Evolutionary conservation across 2,113 vertebrate genomes (phyloP).

Genomic region (Triplophysa dalaica): DNA sequence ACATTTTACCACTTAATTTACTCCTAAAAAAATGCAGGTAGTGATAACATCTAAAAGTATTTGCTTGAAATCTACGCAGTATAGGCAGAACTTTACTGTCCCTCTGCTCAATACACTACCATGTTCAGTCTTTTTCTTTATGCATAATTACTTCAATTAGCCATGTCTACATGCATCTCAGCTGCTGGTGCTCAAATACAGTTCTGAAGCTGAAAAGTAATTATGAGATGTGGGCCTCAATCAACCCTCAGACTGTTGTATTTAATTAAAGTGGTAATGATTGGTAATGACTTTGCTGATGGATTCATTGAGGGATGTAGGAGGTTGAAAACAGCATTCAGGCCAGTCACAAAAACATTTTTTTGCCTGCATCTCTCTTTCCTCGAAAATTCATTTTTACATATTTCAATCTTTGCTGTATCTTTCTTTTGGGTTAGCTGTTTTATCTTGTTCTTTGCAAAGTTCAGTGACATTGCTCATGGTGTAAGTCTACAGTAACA

Average conservation of each 20-base stretch:
- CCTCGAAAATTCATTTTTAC: not conserved
- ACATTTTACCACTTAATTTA: too few species aligned
- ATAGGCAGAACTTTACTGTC: not conserved
- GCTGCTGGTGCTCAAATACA: slow-evolving; percentile 23
- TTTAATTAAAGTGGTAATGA: slow-evolving; percentile 57
- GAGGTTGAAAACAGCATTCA: slow-evolving; percentile 22
- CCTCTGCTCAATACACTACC: not conserved
- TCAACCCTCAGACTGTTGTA: slow-evolving; percentile 50
- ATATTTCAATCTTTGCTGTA: not conserved
- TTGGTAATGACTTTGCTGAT: slow-evolving; percentile 54
- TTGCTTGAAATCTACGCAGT: too few species aligned
- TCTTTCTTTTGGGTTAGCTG: not conserved
- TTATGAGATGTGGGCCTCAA: slow-evolving; percentile 47
- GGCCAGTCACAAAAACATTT: not conserved
- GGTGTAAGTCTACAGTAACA: not conserved
- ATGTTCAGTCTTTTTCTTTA: slow-evolving; percentile 25
- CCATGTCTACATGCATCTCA: slow-evolving; percentile 38
- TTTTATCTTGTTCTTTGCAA: not conserved
- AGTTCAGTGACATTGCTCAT: not conserved
- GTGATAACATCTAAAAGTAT: too few species aligned
- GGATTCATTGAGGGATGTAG: slow-evolving; percentile 36
- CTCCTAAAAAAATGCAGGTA: too few species aligned
- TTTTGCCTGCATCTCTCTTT: slow-evolving; percentile 1
- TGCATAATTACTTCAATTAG: slow-evolving; percentile 47
- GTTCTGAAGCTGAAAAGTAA: slow-evolving; percentile 36